Conservation (phyloP, 2,113 vertebrate genomes). For the Sylvilagus bachmani region DNA sequence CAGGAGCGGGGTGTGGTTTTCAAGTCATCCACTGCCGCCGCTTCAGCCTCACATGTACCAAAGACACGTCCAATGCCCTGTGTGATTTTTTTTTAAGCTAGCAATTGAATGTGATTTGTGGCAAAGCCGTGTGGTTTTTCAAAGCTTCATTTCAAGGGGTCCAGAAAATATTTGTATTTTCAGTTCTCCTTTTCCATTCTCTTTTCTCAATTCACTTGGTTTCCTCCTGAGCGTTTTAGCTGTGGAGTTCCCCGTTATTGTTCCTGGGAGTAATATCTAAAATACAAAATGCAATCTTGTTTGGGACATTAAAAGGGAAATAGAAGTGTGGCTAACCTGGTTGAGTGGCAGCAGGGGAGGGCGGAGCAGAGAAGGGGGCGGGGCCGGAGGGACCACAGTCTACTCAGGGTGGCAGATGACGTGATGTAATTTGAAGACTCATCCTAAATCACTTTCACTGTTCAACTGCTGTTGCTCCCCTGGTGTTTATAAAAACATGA, state of each 20-base stretch:
- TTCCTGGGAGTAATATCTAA: constrained; percentile 12
- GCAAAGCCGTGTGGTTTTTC: constrained; percentile 61
- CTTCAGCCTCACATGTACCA: neutral
- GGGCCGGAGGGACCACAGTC: neutral
- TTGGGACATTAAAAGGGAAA: constrained; percentile 70
- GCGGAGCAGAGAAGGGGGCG: neutral
- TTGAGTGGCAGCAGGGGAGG: neutral
- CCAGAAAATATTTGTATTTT: constrained; percentile 67
- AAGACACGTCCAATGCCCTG: neutral
- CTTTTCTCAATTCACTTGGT: neutral
- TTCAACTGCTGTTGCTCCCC: constrained; percentile 40
- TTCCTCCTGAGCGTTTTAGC: constrained; percentile 37
- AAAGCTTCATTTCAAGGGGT: constrained; percentile 44
- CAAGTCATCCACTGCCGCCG: constrained; percentile 53
- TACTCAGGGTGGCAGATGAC: neutral
- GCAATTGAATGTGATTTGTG: constrained; percentile 73
- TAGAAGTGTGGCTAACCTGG: neutral
- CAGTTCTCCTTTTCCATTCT: constrained; percentile 36
- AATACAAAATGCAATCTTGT: constrained; percentile 59
- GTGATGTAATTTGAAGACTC: constrained; percentile 47
- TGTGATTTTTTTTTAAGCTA: neutral
- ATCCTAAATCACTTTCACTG: constrained; percentile 63
- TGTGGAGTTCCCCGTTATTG: neutral
- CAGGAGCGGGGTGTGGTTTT: neutral
- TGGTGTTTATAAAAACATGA: constrained; percentile 57